Conservation (phyloP, 2,113 vertebrate genomes). For the Eretmochelys imbricata region DNA sequence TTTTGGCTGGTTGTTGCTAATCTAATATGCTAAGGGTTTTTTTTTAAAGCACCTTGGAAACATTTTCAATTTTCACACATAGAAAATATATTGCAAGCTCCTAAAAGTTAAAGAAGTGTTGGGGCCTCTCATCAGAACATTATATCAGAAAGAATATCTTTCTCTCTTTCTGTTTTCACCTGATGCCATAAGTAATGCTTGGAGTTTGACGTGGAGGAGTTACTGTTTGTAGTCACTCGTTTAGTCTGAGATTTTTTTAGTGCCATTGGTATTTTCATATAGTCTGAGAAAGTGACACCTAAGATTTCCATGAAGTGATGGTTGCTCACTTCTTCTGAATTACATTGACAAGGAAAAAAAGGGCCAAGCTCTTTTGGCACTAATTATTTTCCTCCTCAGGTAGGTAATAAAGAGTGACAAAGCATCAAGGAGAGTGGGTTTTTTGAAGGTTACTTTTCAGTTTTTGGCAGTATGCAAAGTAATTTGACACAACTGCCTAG, state of each 20-base stretch:
- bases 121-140: neutral
- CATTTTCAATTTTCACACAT: neutral
- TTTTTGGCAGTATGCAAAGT: neutral
- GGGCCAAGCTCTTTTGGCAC: neutral
- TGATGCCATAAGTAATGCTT: neutral
- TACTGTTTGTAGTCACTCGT: neutral
- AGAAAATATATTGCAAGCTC: neutral
- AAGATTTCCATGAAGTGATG: neutral
- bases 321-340: neutral
- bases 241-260: neutral
- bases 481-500: neutral
- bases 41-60: conserved; percentile 29
- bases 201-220: neutral
- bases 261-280: too few relatives aligned
- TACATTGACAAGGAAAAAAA: fast-evolving
- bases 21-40: neutral
- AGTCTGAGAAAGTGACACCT: neutral
- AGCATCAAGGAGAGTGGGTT: neutral
- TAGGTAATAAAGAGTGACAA: neutral
- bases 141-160: neutral
- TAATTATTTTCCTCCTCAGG: neutral
- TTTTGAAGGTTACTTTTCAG: neutral
- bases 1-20: conserved; percentile 35
- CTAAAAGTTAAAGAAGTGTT: conserved; percentile 3
- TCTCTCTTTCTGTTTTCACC: neutral